These are phyloP conservation scores for Helarctos malayanus DNA, from an alignment of 2,797 vertebrate genomes.

Conservation along the genomic window DNA sequence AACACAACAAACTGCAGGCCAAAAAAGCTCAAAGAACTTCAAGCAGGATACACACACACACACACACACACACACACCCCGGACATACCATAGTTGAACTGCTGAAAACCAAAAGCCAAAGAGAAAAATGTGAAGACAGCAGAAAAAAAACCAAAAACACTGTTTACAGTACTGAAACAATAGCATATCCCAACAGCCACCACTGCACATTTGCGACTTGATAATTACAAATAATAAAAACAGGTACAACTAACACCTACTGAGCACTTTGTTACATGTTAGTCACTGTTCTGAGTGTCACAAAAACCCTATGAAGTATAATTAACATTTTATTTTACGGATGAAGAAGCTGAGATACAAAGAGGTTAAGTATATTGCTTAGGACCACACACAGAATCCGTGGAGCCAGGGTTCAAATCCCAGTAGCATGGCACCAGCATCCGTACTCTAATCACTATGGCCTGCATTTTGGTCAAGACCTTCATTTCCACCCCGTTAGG, in stretches of 20 bases:
- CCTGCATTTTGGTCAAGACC: neutral
- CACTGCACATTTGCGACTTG: neutral
- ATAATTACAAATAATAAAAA: neutral
- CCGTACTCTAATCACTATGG: neutral
- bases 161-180: conserved; percentile 8
- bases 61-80: neutral
- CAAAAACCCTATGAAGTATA: neutral
- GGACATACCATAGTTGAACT: neutral
- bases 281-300: conserved; percentile 24
- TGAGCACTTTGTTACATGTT: neutral
- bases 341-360: conserved; percentile 18
- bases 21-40: conserved; percentile 38
- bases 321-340: conserved; percentile 49
- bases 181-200: neutral
- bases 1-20: conserved; percentile 18
- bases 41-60: neutral
- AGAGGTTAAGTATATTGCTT: neutral
- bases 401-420: neutral
- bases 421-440: neutral
- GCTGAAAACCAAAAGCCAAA: neutral
- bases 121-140: conserved; percentile 36
- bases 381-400: neutral
- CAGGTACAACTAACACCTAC: neutral
- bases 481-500: neutral
- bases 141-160: neutral